Evolutionary conservation across 2,888 invertebrate species (phyloP).

Genomic region (Yponomeuta sedellus): DNA sequence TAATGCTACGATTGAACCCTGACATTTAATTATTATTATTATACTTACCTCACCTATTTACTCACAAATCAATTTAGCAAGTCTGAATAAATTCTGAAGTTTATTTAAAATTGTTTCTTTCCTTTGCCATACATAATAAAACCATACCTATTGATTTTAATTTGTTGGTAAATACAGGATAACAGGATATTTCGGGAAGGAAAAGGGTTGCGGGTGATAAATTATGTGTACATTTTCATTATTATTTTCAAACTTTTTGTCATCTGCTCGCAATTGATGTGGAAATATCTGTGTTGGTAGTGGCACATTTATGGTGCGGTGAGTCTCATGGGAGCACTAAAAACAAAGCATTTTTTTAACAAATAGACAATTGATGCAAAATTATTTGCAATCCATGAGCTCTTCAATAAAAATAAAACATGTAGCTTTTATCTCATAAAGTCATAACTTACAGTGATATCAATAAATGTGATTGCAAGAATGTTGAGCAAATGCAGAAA

Average conservation of each 20-base stretch:
- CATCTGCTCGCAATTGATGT: conserved; percentile 41
- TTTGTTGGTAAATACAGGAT: conserved; percentile 42
- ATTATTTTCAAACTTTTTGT: conserved; percentile 27
- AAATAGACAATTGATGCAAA: too few species aligned
- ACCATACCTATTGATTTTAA: background rate
- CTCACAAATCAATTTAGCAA: conserved; percentile 23
- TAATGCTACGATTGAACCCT: background rate
- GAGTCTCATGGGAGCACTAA: background rate
- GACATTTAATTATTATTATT: background rate
- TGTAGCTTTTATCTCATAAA: too few species aligned
- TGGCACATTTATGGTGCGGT: conserved; percentile 22
- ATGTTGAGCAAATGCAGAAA: background rate
- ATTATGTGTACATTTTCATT: conserved; percentile 35
- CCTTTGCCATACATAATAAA: background rate
- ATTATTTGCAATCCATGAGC: too few species aligned
- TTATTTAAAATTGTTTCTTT: background rate
- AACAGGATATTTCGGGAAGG: conserved; percentile 60
- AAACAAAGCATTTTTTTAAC: background rate
- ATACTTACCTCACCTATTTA: background rate
- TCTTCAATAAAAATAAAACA: too few species aligned
- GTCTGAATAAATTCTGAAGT: conserved; percentile 43
- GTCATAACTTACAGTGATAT: background rate
- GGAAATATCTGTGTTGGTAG: conserved; percentile 49
- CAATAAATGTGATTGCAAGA: background rate
- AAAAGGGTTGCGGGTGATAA: conserved; percentile 58